Percentiles rank a stretch among this genome's conserved stretches.
Evolutionary conservation across 2,797 vertebrate genomes (phyloP).

Genomic region (Anguilla anguilla): DNA sequence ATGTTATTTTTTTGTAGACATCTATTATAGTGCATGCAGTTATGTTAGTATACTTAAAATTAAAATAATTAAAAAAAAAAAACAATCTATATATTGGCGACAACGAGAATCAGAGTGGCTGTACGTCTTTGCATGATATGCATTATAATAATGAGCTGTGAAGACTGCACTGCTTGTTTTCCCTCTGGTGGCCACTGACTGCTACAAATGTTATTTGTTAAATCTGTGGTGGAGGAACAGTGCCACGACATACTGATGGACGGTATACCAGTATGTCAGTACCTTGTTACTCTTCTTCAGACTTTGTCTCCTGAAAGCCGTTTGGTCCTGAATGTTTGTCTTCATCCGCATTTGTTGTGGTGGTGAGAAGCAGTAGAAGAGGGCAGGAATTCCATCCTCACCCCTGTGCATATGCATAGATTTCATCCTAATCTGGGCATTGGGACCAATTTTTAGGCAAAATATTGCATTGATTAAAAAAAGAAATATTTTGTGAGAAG

Average conservation of each 20-base stretch:
- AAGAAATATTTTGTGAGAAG: neutral
- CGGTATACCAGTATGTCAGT: neutral
- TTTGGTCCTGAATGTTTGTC: neutral
- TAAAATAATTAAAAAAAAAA: too few species aligned
- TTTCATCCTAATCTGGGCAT: neutral
- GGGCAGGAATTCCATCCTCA: neutral
- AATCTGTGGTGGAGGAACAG: neutral
- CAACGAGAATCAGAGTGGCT: too few species aligned
- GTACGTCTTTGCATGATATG: too few species aligned
- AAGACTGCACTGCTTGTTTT: neutral
- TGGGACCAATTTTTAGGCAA: neutral
- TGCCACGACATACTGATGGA: neutral
- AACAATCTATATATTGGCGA: too few species aligned
- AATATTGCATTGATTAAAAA: neutral
- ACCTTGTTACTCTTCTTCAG: neutral
- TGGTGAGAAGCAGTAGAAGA: neutral
- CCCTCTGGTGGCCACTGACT: neutral
- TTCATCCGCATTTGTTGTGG: neutral
- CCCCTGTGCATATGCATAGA: neutral
- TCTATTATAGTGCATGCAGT: too few species aligned
- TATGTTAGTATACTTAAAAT: too few species aligned
- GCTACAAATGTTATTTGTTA: neutral
- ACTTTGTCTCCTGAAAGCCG: neutral
- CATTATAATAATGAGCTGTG: neutral
- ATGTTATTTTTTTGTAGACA: too few species aligned